Evolutionary conservation across 1,140 invertebrate genomes (phyloP), one percentile per base, ranked within the genome.

Genomic region (Aethina tumida): DNA sequence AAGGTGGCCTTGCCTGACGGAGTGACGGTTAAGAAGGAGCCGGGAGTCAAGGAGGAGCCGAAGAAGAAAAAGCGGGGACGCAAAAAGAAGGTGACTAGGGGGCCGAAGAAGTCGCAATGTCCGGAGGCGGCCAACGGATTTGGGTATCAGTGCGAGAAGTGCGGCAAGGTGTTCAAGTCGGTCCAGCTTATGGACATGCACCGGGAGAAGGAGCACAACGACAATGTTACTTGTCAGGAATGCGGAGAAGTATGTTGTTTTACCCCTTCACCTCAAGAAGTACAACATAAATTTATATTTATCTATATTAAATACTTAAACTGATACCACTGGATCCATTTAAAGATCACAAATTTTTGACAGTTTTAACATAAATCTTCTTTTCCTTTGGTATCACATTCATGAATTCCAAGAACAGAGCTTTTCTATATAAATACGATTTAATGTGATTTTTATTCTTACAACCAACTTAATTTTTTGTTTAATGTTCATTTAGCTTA

Each of bases 201-300:
- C 40, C 39, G 59, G 9, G 45, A 53, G 20, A 49, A 45, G 27
- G 57, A 63, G 26, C 60, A 64, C 36, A 62, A 65, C 24, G 62
- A 63, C 30, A 65, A 58, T 12, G 68, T 63, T 49, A 61, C 60
- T 27, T 70, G 67, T 54, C 63, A 68, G 21, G 62, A 66, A 49
- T 70, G 67, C 53, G 65, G 64, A 24, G 65, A 69, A 50, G 62
- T 63, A 45, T 42, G 21, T 21, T n/a, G 29, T 31, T 12, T 31
- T 26, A n/a, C 13, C 5, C 4, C 24, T 43, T 26, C n/a, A n/a
- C n/a, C n/a, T n/a, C n/a, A n/a, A n/a, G n/a, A n/a, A n/a, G n/a
- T n/a, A n/a, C n/a, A n/a, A 25, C 6, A 26, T 60, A 55, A 34
- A 60, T 31, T 35, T 25, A 31, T 26, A 15, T 32, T 31, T 21